Conservation (phyloP, 1,140 invertebrate species). For the Aethina tumida region DNA sequence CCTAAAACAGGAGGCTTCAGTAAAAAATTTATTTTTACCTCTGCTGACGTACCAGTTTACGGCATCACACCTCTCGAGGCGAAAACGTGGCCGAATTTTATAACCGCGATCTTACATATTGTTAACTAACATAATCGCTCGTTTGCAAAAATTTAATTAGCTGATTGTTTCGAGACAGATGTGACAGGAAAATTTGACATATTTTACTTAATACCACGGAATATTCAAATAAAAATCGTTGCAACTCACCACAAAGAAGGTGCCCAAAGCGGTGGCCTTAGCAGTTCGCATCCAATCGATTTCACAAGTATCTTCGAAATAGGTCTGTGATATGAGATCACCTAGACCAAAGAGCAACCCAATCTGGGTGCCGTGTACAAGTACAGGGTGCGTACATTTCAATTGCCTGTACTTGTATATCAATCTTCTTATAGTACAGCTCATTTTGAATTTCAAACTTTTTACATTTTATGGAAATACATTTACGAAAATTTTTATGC, state of each 20-base stretch:
- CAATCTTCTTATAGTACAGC: background rate
- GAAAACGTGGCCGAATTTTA: no score
- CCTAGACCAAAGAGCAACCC: slow-evolving; percentile 1
- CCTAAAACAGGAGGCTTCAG: no score
- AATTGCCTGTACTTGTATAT: background rate
- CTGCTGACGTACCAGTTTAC: no score
- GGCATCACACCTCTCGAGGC: no score
- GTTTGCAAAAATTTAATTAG: no score
- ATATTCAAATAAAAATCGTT: background rate
- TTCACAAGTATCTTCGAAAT: background rate
- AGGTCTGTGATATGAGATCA: slow-evolving; percentile 1
- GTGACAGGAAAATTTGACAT: background rate
- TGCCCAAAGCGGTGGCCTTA: background rate
- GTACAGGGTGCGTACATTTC: background rate
- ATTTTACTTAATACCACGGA: background rate
- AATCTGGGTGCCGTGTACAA: slow-evolving; percentile 2
- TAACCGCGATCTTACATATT: no score
- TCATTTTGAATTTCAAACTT: background rate
- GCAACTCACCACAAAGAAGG: slow-evolving; percentile 3
- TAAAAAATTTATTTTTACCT: no score
- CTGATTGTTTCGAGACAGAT: no score
- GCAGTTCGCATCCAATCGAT: background rate
- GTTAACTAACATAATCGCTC: no score
- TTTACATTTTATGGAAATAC: no score
- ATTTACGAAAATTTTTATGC: no score